Evolutionary conservation across 2,797 vertebrate species (phyloP), one percentile per base, ranked within the genome.

Genomic region (Glyptemys insculpta): DNA sequence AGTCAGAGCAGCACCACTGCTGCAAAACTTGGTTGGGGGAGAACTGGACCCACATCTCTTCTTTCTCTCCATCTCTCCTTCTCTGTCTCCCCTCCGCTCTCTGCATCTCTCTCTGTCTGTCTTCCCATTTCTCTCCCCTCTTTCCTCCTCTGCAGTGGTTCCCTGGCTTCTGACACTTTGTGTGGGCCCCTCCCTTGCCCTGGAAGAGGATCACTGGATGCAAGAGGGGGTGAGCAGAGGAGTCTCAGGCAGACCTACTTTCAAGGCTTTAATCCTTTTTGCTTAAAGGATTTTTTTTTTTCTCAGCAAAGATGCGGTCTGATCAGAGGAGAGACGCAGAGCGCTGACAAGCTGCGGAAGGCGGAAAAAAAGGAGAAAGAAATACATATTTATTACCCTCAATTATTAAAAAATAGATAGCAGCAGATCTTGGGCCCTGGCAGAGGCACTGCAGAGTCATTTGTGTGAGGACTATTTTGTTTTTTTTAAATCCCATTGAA

Each of bases 331-430:
- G 97, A 98, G 97, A 97, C 95, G 31, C 97, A 96, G 98, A 96
- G 96, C 98, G 98, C 98, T 98, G 98, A 98, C 98, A 98, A 98
- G 98, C 98, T 97, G 97, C 37, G 12, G 98, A 97, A 97, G 96
- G 97, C 76, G 91, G 97, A 94, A 96, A 72, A 93, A 94, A 95
- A 98, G 96, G 98, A 98, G 97, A 98, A 98, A 98, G 98, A 98
- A 98, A 98, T 98, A 98, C 98, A 98, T 98, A 98, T 98, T 98
- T 98, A 98, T 98, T 98, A 98, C 98, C 94, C 97, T 98, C 98
- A 98, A 98, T 98, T 98, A 98, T 98, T 98, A 98, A 98, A 98
- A 98, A 98, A 98, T 97, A 98, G 98, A 98, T 98, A 98, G 98
- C 97, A 96, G 96, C 95, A 97, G 98, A 98, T 98, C 97, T 97